phyloP scores from a whole-genome alignment of 92 coral and sea anemone species.

The Paramuricea clavata region DNA sequence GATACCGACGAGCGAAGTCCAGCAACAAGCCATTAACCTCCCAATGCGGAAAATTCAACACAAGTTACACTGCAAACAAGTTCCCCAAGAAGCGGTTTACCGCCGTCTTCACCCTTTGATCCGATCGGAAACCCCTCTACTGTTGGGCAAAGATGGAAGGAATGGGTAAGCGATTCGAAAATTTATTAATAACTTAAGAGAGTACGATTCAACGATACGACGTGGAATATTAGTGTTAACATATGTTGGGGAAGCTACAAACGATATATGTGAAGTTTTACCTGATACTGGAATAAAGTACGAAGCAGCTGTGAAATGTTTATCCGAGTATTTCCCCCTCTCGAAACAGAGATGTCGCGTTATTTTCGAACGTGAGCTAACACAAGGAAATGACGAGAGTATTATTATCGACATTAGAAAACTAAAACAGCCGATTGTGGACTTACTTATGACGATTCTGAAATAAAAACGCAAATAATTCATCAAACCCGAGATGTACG shows the following conservation, averaged over 20 bases:
- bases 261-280: conserved; percentile 23
- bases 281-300: conserved; percentile 51
- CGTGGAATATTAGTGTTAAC: conserved; percentile 40
- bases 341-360: background rate
- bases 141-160: conserved; percentile 32
- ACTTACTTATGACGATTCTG: conserved; percentile 40
- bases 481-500: no score
- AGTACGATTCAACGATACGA: conserved; percentile 43
- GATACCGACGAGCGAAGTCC: no score
- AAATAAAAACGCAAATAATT: conserved; percentile 50
- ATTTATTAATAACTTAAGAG: conserved; percentile 41
- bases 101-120: no score
- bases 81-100: no score
- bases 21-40: no score
- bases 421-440: conserved; percentile 44
- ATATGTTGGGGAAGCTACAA: conserved; percentile 45
- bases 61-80: no score
- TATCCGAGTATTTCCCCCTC: conserved; percentile 16
- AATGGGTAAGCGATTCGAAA: conserved; percentile 48
- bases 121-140: conserved; percentile 28
- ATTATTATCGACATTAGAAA: conserved; percentile 46
- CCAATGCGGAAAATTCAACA: no score
- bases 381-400: conserved; percentile 5
- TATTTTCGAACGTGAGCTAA: background rate
- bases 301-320: no score